phyloP scores from a whole-genome alignment of 2,113 vertebrate genomes.

The Lynx canadensis region DNA sequence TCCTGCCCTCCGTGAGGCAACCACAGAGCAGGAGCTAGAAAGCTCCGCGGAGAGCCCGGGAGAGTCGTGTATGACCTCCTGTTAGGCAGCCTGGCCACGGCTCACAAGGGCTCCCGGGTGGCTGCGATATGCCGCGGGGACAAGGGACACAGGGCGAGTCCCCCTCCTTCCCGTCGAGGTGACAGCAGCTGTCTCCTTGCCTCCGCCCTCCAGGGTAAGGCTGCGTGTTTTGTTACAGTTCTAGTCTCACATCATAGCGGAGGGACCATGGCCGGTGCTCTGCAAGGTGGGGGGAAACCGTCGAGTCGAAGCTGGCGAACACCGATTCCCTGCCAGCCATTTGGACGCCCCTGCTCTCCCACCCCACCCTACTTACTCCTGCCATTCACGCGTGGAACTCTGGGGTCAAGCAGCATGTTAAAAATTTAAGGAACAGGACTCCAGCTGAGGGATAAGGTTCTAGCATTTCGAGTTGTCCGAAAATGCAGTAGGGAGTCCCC shows the following conservation, averaged over 20 bases:
- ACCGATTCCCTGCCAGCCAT: fast-evolving
- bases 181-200: not conserved
- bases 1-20: fast-evolving
- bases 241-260: not conserved
- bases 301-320: not conserved
- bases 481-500: too few relatives aligned
- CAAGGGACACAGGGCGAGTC: fast-evolving
- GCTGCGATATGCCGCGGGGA: fast-evolving
- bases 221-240: not conserved
- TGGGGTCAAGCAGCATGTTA: not conserved
- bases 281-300: too few relatives aligned
- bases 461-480: too few relatives aligned
- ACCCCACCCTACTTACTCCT: not conserved
- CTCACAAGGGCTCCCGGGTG: not conserved
- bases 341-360: fast-evolving
- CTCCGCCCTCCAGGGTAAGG: not conserved
- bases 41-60: fast-evolving
- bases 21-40: fast-evolving
- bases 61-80: fast-evolving
- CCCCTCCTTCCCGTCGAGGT: not conserved
- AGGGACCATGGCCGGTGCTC: too few relatives aligned
- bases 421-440: not conserved
- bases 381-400: not conserved
- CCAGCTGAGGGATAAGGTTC: not conserved
- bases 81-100: not conserved